A percentile compares a stretch with the other conserved stretches of the same genome.
phyloP scores from a whole-genome alignment of 2,888 invertebrate genomes.

The Aplocera efformata region DNA sequence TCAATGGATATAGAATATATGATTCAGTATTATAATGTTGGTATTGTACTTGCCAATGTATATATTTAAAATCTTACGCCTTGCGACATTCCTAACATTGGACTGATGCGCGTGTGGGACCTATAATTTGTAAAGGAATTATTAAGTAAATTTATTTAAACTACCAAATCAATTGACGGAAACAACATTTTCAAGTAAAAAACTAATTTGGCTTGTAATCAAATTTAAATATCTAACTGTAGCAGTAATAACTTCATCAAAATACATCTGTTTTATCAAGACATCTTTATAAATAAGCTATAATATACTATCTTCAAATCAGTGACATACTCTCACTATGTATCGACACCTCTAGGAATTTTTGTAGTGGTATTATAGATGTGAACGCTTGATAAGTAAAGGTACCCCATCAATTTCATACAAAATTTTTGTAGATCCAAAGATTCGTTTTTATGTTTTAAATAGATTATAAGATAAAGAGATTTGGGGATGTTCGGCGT shows the following conservation, averaged over 20 bases:
- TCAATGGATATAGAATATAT: too few relatives aligned
- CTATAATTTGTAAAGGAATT: too few relatives aligned
- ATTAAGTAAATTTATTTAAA: too few relatives aligned
- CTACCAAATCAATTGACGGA: too few relatives aligned
- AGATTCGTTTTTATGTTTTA: slow-evolving; percentile 73
- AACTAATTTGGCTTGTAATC: too few relatives aligned
- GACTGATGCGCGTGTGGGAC: too few relatives aligned
- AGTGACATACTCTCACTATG: slow-evolving; percentile 59
- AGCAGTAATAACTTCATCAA: not conserved
- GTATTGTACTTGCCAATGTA: too few relatives aligned
- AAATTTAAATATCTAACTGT: not conserved
- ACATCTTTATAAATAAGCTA: slow-evolving; percentile 37
- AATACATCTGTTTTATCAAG: not conserved
- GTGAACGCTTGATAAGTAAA: slow-evolving; percentile 59
- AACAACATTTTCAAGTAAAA: too few relatives aligned
- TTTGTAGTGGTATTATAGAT: slow-evolving; percentile 67
- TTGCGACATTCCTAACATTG: too few relatives aligned
- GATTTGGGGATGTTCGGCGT: slow-evolving; percentile 63
- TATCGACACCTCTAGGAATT: slow-evolving; percentile 80
- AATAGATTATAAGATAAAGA: slow-evolving; percentile 75
- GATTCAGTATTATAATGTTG: too few relatives aligned
- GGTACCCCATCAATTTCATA: slow-evolving; percentile 75
- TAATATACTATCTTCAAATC: slow-evolving; percentile 46
- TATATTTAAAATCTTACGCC: too few relatives aligned
- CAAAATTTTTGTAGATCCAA: slow-evolving; percentile 76